Evolutionary conservation across 53 echinoderm and acorn worm species (phyloP).

Genomic region (Crossaster papposus): DNA sequence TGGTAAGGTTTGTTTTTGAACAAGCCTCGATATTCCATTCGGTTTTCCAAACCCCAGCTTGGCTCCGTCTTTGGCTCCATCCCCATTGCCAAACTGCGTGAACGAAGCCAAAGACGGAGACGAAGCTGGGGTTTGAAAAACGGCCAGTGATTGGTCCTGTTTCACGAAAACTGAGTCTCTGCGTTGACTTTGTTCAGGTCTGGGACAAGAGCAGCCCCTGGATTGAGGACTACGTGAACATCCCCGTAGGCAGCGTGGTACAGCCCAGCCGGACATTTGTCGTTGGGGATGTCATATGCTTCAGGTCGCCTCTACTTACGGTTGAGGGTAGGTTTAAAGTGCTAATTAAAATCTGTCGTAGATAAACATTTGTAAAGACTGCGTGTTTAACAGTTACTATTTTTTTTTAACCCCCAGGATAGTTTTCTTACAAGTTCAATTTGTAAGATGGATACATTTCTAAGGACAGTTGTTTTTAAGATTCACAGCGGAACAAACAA

Average conservation of each 20-base stretch:
- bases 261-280: conserved; percentile 66
- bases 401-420: not conserved
- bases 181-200: conserved; percentile 56
- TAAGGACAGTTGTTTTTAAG: too few relatives aligned
- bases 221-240: conserved; percentile 88
- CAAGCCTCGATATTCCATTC: too few relatives aligned
- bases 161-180: not conserved
- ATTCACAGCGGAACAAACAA: too few relatives aligned
- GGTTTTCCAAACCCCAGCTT: too few relatives aligned
- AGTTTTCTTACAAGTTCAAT: not conserved
- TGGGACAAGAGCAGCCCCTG: conserved; percentile 93
- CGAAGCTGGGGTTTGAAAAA: too few relatives aligned
- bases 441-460: not conserved
- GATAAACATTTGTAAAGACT: not conserved
- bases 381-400: not conserved
- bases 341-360: not conserved
- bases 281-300: conserved; percentile 83
- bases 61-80: too few relatives aligned
- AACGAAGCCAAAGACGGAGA: too few relatives aligned
- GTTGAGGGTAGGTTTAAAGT: conserved; percentile 73
- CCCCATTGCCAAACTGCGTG: too few relatives aligned
- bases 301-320: conserved; percentile 78
- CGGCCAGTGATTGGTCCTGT: not conserved
- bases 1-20: too few relatives aligned
- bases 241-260: conserved; percentile 88